These are phyloP conservation scores for Podarcis cretensis DNA, from an alignment of 2,113 vertebrate genomes.

Conservation along the genomic window DNA sequence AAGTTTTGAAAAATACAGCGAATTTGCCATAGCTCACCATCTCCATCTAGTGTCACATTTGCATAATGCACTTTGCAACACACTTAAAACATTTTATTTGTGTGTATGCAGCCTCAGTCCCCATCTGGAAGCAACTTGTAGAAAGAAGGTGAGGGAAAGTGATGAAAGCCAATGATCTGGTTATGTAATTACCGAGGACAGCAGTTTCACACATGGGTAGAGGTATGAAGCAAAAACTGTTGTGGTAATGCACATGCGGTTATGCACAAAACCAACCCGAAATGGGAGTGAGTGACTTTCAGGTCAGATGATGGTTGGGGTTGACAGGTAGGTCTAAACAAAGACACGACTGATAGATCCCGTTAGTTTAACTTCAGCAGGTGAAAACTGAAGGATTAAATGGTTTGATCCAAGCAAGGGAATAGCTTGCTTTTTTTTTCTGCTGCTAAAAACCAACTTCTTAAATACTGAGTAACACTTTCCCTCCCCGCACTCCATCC, in stretches of 20 bases:
- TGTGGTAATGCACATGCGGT: not conserved
- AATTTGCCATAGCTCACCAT: too few relatives aligned
- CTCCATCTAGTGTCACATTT: too few relatives aligned
- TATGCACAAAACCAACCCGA: too few relatives aligned
- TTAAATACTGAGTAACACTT: slow-evolving; percentile 39
- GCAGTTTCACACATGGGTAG: not conserved
- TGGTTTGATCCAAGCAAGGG: slow-evolving; percentile 29
- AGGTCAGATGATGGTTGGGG: not conserved
- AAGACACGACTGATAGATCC: not conserved
- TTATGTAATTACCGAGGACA: not conserved
- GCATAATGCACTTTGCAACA: too few relatives aligned
- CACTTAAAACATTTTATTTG: too few relatives aligned
- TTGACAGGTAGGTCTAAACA: not conserved
- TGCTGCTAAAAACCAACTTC: slow-evolving; percentile 31
- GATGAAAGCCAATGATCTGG: not conserved
- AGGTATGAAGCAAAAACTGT: not conserved
- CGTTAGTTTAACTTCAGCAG: not conserved
- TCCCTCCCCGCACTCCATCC: slow-evolving; percentile 45
- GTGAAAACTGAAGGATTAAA: slow-evolving; percentile 9
- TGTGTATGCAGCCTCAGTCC: not conserved
- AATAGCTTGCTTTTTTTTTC: not conserved
- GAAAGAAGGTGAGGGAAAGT: not conserved
- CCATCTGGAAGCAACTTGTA: not conserved
- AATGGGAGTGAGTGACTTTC: not conserved
- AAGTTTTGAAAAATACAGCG: too few relatives aligned